Base-by-base conservation (phyloP, 1,140 invertebrate species). In the Lordiphosa collinella region DNA sequence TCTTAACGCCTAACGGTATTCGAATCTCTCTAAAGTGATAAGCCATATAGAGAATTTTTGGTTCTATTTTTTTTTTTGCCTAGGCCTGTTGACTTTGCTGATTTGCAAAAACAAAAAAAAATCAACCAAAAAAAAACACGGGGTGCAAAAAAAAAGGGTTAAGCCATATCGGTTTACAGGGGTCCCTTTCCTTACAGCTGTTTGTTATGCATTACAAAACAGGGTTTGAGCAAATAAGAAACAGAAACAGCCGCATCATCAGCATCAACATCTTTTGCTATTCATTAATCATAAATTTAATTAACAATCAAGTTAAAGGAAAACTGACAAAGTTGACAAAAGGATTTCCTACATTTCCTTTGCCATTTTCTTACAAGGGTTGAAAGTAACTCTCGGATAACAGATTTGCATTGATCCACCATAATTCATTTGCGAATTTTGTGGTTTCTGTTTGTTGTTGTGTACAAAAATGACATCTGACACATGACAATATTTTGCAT, bases 201-300 rank as follows among this genome's bases (percentile, higher is more conserved):
- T 72, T 59, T 64, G 50, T 58, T 51, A 40, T 37, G 48, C 36
- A 54, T 56, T 50, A 46, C 18, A 13, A 31, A 57, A 57, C 51
- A 35, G 54, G 75, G 75, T 49, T 70, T 70, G 71, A 80, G 69
- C 57, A 80, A 78, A 63, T 68, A 62, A 59, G 14, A 46, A 36
- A 64, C 12, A 31, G 46, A 38, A 49, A 12, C 74, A 41, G 54
- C 49, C 65, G 41, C 40, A 61, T 56, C 40, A 51, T 44, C 53
- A 46, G n/a, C 34, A 60, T n/a, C 73, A 71, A 38, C 54, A 40
- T 44, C 44, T 58, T 56, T 41, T 49, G 12, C 36, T 40, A 78
- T 65, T 84, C 78, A 84, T 84, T 84, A 84, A 84, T 84, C 78
- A 84, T 79, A 70, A 78, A 84, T 84, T 84, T 85, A 84, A 84